Evolutionary conservation across 1,140 invertebrate genomes (phyloP), one percentile per base, ranked within the genome.

Genomic region (Eciton burchellii): DNA sequence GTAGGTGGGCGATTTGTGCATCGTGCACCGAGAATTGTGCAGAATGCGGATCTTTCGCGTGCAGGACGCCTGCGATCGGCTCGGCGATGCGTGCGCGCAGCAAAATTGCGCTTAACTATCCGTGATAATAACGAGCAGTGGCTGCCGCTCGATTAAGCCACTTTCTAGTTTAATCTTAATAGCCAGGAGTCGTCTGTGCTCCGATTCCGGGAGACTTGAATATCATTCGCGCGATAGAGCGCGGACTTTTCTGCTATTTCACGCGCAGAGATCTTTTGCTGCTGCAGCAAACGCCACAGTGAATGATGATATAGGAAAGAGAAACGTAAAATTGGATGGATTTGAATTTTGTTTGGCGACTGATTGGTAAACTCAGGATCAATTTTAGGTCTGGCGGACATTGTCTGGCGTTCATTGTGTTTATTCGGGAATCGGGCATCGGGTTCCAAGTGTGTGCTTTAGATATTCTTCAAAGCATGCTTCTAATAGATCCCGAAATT

Each of bases 91-190:
- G 41, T 16, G 49, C 14, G 47, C 24, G 0, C 26, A 1, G 41
- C 12, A 66, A 66, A 77, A 56, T 68, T 56, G 35, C n/a, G 16
- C 2, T 9, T 77, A 68, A 77, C 16, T 68, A 68, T 2, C 3
- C 16, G 16, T n/a, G 49, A 77, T 62, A 14, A 73, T 76, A 52
- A 52, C 49, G 21, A 43, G 16, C 29, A n/a, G 54, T 49, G 3
- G 35, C n/a, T n/a, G n/a, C n/a, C n/a, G n/a, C 35, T 35, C 6
- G 35, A 35, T 3, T 52, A 24, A 77, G 6, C 12, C 16, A 43
- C 8, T 52, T 52, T 68, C 65, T 52, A 66, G 54, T 77, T 63
- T 77, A 77, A 8, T 19, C 21, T 54, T 56, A 70, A 79, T 29
- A 41, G 19, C 21, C 35, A 6, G 6, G 60, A 74, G 19, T n/a